Conservation (phyloP, 2,113 vertebrate species). For the Syrrhaptes paradoxus region DNA sequence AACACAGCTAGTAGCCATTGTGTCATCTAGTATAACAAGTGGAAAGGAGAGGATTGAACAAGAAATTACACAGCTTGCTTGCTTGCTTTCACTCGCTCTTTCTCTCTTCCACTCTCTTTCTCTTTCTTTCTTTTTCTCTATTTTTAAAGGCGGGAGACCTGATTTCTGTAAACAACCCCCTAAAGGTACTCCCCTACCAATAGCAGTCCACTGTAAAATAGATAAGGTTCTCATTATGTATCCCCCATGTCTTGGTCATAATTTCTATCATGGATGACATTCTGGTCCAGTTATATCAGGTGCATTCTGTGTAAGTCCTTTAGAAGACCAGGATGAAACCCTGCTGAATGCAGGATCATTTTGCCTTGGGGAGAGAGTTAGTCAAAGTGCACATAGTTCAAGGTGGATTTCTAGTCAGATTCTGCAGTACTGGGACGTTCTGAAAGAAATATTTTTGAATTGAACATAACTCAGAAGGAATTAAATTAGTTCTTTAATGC, state of each 20-base stretch:
- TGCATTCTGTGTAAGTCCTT: conserved; percentile 51
- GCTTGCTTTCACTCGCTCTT: too few relatives aligned
- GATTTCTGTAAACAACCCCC: conserved; percentile 65
- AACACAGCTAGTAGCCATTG: background rate
- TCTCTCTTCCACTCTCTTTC: background rate
- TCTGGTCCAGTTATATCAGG: conserved; percentile 62
- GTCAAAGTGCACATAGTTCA: conserved; percentile 57
- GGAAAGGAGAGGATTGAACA: background rate
- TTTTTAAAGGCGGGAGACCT: background rate
- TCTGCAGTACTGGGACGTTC: conserved; percentile 32
- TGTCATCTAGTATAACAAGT: background rate
- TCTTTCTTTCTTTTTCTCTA: background rate
- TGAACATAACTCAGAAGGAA: conserved; percentile 69
- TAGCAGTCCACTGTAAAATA: conserved; percentile 44
- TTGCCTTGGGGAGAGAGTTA: conserved; percentile 58
- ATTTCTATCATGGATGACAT: conserved; percentile 72
- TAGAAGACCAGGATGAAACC: conserved; percentile 65
- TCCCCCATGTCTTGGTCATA: conserved; percentile 55
- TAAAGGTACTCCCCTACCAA: conserved; percentile 49
- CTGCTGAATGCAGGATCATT: conserved; percentile 63
- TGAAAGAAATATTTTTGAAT: conserved; percentile 63
- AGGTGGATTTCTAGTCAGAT: conserved; percentile 65
- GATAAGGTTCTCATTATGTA: conserved; percentile 64
- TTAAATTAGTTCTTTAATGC: conserved; percentile 81
- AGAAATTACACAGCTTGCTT: background rate